These are phyloP conservation scores for Isotomurus palustris DNA, from an alignment of 2,888 invertebrate genomes.

Conservation along the genomic window DNA sequence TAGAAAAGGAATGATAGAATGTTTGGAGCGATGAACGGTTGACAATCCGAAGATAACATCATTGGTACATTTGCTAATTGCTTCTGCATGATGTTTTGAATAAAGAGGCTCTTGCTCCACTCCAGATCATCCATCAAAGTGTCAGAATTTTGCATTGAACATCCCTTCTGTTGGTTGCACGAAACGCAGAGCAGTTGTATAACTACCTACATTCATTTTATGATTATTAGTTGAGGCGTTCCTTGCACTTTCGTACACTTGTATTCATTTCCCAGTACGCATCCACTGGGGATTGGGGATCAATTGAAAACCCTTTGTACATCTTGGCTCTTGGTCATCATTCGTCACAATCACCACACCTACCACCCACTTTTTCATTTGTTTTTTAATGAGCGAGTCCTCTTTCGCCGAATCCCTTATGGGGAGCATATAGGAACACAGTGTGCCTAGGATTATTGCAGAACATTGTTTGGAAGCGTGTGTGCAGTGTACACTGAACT, in stretches of 20 bases:
- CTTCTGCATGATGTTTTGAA: neutral
- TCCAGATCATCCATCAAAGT: slow-evolving; percentile 22
- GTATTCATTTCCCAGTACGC: neutral
- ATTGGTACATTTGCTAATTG: neutral
- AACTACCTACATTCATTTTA: neutral
- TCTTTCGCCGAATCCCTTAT: no score
- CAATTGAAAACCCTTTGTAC: no score
- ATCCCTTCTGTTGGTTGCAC: neutral
- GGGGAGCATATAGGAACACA: no score
- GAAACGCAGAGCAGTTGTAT: neutral
- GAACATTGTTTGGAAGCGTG: neutral
- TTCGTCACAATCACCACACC: neutral
- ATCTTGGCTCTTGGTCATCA: neutral
- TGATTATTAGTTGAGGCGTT: slow-evolving; percentile 19
- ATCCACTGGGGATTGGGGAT: no score
- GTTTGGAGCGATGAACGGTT: no score
- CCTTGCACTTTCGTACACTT: neutral
- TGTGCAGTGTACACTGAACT: no score
- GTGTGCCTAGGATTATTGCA: no score
- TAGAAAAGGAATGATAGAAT: no score
- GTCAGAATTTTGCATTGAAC: slow-evolving; percentile 24
- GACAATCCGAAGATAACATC: neutral
- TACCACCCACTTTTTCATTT: neutral
- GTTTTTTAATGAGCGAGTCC: no score
- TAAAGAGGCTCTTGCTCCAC: no score